Evolutionary conservation across 2,113 vertebrate species (phyloP).

Genomic region (Platanista minor): DNA sequence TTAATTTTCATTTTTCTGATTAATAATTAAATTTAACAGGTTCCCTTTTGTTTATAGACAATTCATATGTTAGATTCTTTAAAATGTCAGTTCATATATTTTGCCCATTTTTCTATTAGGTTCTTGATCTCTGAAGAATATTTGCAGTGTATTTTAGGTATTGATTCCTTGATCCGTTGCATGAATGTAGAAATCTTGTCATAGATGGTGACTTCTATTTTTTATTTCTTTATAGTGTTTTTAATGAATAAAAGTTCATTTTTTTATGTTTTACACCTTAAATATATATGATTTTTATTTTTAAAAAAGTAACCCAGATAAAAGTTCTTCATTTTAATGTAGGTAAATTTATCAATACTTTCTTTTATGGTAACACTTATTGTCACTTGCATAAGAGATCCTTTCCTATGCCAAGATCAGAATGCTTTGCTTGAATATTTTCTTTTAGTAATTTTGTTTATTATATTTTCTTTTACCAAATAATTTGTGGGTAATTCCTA

Average conservation of each 20-base stretch:
- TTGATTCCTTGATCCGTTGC: neutral
- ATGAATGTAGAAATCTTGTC: neutral
- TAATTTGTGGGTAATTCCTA: neutral
- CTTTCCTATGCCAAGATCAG: neutral
- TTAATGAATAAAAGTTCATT: neutral
- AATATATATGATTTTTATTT: neutral
- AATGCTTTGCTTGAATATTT: neutral
- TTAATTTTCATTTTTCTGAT: conserved; percentile 28
- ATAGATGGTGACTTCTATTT: neutral
- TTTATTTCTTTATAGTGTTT: neutral
- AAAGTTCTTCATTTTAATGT: neutral
- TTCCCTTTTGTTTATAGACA: neutral
- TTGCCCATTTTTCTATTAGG: neutral
- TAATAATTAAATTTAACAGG: neutral
- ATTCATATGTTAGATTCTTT: neutral
- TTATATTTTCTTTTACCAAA: neutral
- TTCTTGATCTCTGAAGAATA: neutral
- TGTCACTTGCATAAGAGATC: neutral
- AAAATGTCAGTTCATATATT: neutral
- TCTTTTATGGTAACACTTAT: neutral
- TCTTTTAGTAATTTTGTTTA: neutral
- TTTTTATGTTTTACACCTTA: neutral
- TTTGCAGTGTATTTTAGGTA: neutral
- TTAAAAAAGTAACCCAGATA: neutral
- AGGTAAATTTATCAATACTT: neutral